Evolutionary conservation across 2,113 vertebrate genomes (phyloP), one percentile per base, ranked within the genome.

Genomic region (Nematolebias whitei): DNA sequence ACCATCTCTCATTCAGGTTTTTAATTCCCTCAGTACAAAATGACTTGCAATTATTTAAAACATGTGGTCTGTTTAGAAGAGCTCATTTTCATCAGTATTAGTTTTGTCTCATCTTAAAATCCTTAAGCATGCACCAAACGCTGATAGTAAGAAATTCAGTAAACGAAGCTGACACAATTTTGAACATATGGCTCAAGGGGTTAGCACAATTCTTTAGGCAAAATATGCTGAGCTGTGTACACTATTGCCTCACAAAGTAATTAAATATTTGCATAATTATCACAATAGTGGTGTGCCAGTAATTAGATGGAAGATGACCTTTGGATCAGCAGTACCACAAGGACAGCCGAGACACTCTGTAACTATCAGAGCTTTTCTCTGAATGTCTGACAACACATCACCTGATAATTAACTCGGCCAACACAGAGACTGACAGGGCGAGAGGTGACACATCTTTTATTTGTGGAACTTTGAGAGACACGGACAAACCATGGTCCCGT

Each of bases 401-500:
- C 7, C 20, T 18, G 2, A 26, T 64, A 40, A 63, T 65, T 56
- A 58, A 44, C 18, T 40, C 12, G 13, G 43, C 15, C 24, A 14
- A 43, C 53, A 50, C 35, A 24, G 48, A 61, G 69, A 65, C 14
- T 38, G 55, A 74, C 14, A 9, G 55, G 55, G 48, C 44, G 51
- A 1, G 43, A 29, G 74, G 74, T 15, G 43, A 50, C 48, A 38
- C 61, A 1, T 52, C 26, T 63, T 51, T 54, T 77, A 65, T 69
- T 58, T 77, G 68, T 51, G 29, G 41, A 61, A 74, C 50, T 75
- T 76, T 68, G 65, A 63, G 71, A 44, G 48, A 51, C 26, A 61
- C 71, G 55, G 78, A 48, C 63, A 61, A 57, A 74, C 83, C 61
- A 48, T 35, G 63, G 72, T 77, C 71, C 76, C 43, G 62, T 83